Conservation (phyloP, 2,888 invertebrate species). For the Drosophila multiciliata region DNA sequence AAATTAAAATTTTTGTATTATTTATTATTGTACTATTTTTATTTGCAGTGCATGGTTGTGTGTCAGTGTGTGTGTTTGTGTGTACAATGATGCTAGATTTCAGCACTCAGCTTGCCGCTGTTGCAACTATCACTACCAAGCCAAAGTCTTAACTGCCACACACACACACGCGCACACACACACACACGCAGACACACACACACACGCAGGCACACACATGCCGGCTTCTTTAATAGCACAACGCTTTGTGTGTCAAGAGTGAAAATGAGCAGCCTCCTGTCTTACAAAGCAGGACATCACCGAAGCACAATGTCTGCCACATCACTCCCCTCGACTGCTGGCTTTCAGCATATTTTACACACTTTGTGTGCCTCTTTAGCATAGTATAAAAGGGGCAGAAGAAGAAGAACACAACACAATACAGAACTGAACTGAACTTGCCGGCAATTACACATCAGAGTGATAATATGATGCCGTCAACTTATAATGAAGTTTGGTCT, state of each 20-base stretch:
- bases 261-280: slow-evolving; percentile 64
- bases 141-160: slow-evolving; percentile 46
- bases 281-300: slow-evolving; percentile 18
- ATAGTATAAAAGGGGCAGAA: slow-evolving; percentile 10
- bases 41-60: not conserved
- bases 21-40: too few relatives aligned
- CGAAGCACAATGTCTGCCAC: not conserved
- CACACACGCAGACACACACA: not conserved
- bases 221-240: not conserved
- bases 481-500: slow-evolving; percentile 57
- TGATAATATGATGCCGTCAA: slow-evolving; percentile 42
- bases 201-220: not conserved
- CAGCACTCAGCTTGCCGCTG: slow-evolving; percentile 59
- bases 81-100: slow-evolving; percentile 68
- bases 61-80: slow-evolving; percentile 29
- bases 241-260: slow-evolving; percentile 57
- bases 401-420: not conserved
- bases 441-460: slow-evolving; percentile 68
- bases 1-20: not conserved
- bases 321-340: not conserved
- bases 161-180: slow-evolving; percentile 27
- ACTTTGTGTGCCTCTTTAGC: slow-evolving; percentile 31
- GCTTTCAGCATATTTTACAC: slow-evolving; percentile 39
- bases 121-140: slow-evolving; percentile 47
- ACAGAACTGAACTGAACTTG: slow-evolving; percentile 38